A percentile compares a stretch with the other conserved stretches of the same genome.
Conservation (phyloP, 2,113 vertebrate genomes). For the Crotalus viridis region DNA sequence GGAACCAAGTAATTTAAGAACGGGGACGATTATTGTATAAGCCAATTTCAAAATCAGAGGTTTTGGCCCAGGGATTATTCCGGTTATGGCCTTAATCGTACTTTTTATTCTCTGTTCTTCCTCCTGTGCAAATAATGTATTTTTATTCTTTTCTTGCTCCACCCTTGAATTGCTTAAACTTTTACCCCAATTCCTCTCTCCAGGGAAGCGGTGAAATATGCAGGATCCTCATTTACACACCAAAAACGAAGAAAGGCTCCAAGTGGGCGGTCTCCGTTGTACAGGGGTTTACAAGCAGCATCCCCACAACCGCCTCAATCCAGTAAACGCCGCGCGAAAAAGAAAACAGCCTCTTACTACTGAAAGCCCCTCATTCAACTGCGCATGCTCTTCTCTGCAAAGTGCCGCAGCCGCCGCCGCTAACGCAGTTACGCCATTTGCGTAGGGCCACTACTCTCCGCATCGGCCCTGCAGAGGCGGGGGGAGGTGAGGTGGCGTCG, state of each 20-base stretch:
- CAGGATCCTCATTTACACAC: not conserved
- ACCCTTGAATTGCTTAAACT: not conserved
- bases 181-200: not conserved
- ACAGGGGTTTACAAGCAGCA: not conserved
- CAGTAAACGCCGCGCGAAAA: not conserved
- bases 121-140: not conserved
- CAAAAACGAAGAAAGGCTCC: not conserved
- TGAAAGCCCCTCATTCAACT: not conserved
- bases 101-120: not conserved
- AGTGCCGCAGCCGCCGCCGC: not conserved
- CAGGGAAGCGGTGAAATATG: not conserved
- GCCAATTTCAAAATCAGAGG: not conserved
- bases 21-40: not conserved
- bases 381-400: slow-evolving; percentile 13
- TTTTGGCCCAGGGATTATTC: not conserved
- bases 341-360: not conserved
- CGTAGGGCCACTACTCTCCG: not conserved
- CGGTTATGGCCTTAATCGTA: not conserved
- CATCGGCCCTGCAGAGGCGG: not conserved
- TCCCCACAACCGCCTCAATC: not conserved
- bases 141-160: not conserved
- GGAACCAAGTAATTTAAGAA: not conserved
- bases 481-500: not conserved
- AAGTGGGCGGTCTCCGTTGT: not conserved
- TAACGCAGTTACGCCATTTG: slow-evolving; percentile 35